These are phyloP conservation scores for Hydractinia echinata DNA, from an alignment of 30 jellyfish, hydroid and myxozoan genomes.

Conservation along the genomic window DNA sequence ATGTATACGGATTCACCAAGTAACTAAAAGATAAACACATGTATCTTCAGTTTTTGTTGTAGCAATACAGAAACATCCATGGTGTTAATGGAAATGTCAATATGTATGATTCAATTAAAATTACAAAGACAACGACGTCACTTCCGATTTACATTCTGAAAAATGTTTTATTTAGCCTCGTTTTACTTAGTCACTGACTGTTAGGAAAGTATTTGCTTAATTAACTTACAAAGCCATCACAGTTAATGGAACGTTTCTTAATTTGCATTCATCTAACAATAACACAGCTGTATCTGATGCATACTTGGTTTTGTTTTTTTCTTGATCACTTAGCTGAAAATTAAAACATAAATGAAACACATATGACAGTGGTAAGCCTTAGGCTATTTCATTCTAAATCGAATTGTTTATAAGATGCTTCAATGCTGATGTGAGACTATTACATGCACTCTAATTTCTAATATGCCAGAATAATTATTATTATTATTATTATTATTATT, in stretches of 20 bases:
- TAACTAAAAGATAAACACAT: slow-evolving; percentile 38
- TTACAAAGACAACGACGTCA: too few species aligned
- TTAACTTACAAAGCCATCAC: slow-evolving; percentile 49
- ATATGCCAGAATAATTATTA: too few species aligned
- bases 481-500: too few species aligned
- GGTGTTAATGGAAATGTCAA: background rate
- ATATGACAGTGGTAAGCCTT: background rate
- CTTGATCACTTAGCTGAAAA: slow-evolving; percentile 5
- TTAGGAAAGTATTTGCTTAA: background rate
- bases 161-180: too few species aligned
- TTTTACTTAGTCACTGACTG: too few species aligned
- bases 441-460: too few species aligned
- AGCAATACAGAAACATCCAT: background rate
- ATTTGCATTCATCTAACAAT: slow-evolving; percentile 30
- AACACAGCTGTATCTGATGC: slow-evolving; percentile 27
- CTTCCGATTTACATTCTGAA: too few species aligned
- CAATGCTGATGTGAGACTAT: too few species aligned
- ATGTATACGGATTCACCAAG: slow-evolving; percentile 66
- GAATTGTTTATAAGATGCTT: too few species aligned
- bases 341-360: background rate
- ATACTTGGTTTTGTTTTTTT: slow-evolving; percentile 14
- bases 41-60: background rate
- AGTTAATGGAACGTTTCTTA: slow-evolving; percentile 25
- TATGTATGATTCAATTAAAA: too few species aligned
- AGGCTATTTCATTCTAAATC: background rate